Conservation (phyloP, 2,888 invertebrate genomes). For the Drosophila trichaetosa region DNA sequence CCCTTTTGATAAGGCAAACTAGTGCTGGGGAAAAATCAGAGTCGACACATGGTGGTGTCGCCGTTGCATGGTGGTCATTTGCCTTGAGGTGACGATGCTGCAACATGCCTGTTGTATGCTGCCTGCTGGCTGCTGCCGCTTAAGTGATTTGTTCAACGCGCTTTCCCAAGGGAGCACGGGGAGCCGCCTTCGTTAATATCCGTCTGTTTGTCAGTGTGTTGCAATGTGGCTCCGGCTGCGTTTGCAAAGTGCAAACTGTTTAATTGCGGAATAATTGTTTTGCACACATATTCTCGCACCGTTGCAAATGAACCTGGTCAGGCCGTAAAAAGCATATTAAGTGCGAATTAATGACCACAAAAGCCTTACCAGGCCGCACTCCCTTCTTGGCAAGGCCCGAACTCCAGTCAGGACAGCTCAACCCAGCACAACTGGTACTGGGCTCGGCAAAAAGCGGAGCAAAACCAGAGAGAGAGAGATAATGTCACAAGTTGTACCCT, state of each 20-base stretch:
- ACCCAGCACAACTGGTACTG: slow-evolving; percentile 4
- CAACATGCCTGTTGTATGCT: slow-evolving; percentile 44
- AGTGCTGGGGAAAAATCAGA: slow-evolving; percentile 38
- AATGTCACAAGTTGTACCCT: slow-evolving; percentile 28
- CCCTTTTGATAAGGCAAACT: slow-evolving; percentile 72
- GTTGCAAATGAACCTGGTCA: slow-evolving; percentile 68
- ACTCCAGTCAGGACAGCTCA: slow-evolving; percentile 13
- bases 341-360: slow-evolving; percentile 81
- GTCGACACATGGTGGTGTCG: slow-evolving; percentile 59
- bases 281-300: slow-evolving; percentile 80
- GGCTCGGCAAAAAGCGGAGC: slow-evolving; percentile 65
- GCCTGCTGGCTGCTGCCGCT: slow-evolving; percentile 51
- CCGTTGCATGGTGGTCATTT: slow-evolving; percentile 77
- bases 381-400: slow-evolving; percentile 31
- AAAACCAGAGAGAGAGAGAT: slow-evolving; percentile 25
- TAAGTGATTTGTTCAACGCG: slow-evolving; percentile 77
- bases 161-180: slow-evolving; percentile 51
- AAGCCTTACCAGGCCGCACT: slow-evolving; percentile 57
- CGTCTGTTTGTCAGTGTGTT: slow-evolving; percentile 20
- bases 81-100: slow-evolving; percentile 64
- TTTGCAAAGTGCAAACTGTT: slow-evolving; percentile 79
- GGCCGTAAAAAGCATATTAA: slow-evolving; percentile 80
- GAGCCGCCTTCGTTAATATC: slow-evolving; percentile 70
- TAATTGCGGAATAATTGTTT: slow-evolving; percentile 82
- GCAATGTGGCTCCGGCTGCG: slow-evolving; percentile 47